These are phyloP conservation scores for Dromococcyx pavoninus DNA, from an alignment of 2,797 vertebrate genomes.

Conservation along the genomic window DNA sequence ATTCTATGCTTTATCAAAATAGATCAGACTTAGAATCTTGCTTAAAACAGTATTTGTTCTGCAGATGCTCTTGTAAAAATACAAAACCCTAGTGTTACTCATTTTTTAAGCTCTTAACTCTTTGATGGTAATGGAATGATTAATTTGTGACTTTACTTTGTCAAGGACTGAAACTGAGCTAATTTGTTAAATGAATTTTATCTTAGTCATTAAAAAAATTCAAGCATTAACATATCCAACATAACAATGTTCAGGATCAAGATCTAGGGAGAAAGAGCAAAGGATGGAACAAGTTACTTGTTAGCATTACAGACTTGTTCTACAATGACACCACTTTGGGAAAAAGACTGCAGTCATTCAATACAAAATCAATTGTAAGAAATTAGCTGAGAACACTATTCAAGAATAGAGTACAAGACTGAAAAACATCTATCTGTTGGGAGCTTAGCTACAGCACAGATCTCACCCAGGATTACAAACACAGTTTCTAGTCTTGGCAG, in stretches of 20 bases:
- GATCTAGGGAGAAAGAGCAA: not conserved
- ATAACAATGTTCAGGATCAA: not conserved
- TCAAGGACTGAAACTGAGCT: not conserved
- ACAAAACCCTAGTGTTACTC: not conserved
- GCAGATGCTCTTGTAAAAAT: not conserved
- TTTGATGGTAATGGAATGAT: not conserved
- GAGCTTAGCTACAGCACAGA: not conserved
- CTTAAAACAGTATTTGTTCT: not conserved
- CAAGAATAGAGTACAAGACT: not conserved
- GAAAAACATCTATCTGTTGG: not conserved
- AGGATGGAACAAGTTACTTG: not conserved
- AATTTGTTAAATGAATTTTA: not conserved
- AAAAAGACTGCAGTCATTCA: not conserved
- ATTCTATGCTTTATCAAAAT: not conserved
- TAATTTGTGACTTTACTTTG: not conserved
- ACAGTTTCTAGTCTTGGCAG: not conserved
- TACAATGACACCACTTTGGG: not conserved
- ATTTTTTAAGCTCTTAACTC: not conserved
- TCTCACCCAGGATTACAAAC: not conserved
- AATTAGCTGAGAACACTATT: not conserved
- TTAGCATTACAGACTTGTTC: not conserved
- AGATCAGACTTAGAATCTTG: not conserved
- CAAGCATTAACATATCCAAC: not conserved
- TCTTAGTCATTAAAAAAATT: not conserved
- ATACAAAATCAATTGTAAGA: not conserved